phyloP scores from a whole-genome alignment of 2,888 invertebrate species.

The Harmothoe impar region DNA sequence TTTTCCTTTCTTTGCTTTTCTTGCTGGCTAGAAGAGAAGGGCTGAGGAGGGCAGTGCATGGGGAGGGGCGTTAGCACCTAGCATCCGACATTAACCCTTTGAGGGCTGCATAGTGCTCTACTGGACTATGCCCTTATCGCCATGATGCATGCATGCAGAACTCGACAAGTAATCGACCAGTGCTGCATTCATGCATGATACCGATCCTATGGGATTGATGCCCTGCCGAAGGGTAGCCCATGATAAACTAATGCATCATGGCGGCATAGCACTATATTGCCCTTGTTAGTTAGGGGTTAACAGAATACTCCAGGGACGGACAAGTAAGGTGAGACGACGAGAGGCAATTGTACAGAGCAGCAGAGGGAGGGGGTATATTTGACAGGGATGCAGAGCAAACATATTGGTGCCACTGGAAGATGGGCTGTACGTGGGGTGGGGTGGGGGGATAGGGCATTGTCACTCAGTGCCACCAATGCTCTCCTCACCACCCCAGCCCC shows the following conservation, averaged over 20 bases:
- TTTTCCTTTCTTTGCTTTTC: background rate
- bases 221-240: too few relatives aligned
- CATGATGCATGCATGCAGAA: too few relatives aligned
- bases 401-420: constrained; percentile 1
- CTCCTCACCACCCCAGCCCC: background rate
- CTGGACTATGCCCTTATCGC: too few relatives aligned
- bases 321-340: background rate
- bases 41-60: background rate
- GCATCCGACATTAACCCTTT: too few relatives aligned
- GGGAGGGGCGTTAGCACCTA: constrained; percentile 5
- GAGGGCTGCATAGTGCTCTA: too few relatives aligned
- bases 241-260: too few relatives aligned
- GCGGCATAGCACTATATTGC: too few relatives aligned
- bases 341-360: too few relatives aligned
- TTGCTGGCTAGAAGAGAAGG: background rate
- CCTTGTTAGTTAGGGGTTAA: too few relatives aligned
- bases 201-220: too few relatives aligned
- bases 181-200: too few relatives aligned
- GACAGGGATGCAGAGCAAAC: constrained; percentile 22
- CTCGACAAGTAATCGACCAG: too few relatives aligned
- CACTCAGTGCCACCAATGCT: background rate
- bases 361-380: background rate
- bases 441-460: background rate
- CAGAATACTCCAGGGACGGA: constrained; percentile 39
- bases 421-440: background rate